Evolutionary conservation across 2,888 invertebrate species (phyloP).

Genomic region (Creontiades dilutus): DNA sequence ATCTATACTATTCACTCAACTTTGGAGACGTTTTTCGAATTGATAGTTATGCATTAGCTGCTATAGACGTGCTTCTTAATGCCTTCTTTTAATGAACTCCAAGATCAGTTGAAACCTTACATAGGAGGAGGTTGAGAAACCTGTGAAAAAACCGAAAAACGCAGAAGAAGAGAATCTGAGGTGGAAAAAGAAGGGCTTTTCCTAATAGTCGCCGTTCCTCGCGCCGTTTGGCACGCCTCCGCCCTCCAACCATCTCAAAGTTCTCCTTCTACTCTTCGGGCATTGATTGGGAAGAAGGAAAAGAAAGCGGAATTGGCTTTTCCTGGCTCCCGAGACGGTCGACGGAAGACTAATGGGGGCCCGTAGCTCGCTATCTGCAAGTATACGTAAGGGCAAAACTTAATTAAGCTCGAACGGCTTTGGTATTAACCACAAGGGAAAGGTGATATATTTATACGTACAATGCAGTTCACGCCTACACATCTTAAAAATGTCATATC

Average conservation of each 20-base stretch:
- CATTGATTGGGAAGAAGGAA: background rate
- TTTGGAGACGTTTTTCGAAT: too few species aligned
- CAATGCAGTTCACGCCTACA: too few species aligned
- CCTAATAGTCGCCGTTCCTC: slow-evolving; percentile 53
- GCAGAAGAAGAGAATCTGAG: background rate
- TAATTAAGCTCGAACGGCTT: too few species aligned
- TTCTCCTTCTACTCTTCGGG: slow-evolving; percentile 14
- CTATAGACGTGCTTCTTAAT: too few species aligned
- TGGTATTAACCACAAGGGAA: too few species aligned
- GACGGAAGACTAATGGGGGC: background rate
- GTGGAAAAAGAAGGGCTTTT: background rate
- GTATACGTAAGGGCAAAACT: too few species aligned
- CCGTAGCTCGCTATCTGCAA: background rate
- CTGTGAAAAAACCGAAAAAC: background rate
- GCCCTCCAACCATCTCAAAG: background rate
- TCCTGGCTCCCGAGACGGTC: background rate
- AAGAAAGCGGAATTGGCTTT: background rate
- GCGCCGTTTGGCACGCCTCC: slow-evolving; percentile 49
- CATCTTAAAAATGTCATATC: too few species aligned
- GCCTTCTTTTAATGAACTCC: too few species aligned
- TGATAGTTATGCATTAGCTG: too few species aligned
- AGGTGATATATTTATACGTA: too few species aligned
- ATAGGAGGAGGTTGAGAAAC: slow-evolving; percentile 47
- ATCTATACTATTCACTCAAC: too few species aligned
- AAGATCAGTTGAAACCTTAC: too few species aligned